phyloP scores from a whole-genome alignment of 2,888 invertebrate genomes.

The Druceiella hillmani region DNA sequence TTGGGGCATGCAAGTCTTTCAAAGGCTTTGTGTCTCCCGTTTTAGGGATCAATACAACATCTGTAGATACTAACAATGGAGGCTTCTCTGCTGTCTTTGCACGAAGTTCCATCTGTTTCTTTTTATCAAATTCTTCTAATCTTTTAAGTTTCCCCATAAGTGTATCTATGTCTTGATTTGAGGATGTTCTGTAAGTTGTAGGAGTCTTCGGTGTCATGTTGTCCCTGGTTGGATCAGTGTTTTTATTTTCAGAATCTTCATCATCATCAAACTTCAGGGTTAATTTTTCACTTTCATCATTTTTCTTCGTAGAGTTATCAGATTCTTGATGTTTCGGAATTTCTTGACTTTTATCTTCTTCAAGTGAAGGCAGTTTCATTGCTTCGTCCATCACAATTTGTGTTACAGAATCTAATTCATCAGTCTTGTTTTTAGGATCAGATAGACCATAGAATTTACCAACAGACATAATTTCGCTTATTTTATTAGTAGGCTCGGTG shows the following conservation, averaged over 20 bases:
- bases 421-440: constrained; percentile 32
- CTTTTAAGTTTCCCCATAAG: constrained; percentile 48
- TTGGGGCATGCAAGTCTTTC: constrained; percentile 43
- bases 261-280: constrained; percentile 38
- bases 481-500: constrained; percentile 26
- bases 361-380: background rate
- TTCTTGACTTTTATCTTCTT: constrained; percentile 34
- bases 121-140: constrained; percentile 48
- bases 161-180: constrained; percentile 35
- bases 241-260: constrained; percentile 40
- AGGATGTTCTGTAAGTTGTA: constrained; percentile 8
- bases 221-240: constrained; percentile 33
- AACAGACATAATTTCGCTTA: constrained; percentile 35
- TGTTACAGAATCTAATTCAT: background rate
- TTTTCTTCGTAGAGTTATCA: constrained; percentile 41
- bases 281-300: constrained; percentile 45
- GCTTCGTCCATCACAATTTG: background rate
- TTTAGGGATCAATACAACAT: constrained; percentile 46
- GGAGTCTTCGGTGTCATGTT: constrained; percentile 24
- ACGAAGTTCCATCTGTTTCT: constrained; percentile 43
- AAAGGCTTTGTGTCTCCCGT: constrained; percentile 45
- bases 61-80: constrained; percentile 45
- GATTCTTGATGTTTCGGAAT: constrained; percentile 29
- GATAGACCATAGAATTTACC: constrained; percentile 39
- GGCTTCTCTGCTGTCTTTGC: constrained; percentile 36